Evolutionary conservation across 30 jellyfish, hydroid and myxozoan species (phyloP), one percentile per base, ranked within the genome.

Genomic region (Rhopilema esculentum): DNA sequence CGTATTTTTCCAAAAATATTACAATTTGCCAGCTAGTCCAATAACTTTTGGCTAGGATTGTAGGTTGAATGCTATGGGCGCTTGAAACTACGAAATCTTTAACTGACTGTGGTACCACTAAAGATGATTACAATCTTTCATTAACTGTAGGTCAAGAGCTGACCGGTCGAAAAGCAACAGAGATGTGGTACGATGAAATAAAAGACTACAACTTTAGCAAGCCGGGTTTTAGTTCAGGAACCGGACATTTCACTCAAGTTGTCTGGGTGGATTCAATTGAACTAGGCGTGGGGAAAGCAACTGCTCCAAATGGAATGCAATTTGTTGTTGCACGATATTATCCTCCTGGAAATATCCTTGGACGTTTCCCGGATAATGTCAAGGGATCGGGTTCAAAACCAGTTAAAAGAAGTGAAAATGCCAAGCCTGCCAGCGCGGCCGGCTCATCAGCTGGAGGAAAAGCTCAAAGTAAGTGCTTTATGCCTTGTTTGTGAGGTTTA

Each of bases 161-260:
- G 67, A 96, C 97, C 62, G 99, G 98, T 7, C 74, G 93, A 76
- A 89, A 89, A 79, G 98, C 97, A 26, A 85, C 99, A 20, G 98
- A 92, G 33, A 96, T 96, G 99, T 96, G 99, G 99, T 96, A 96
- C 70, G 97, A 89, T 21, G 99, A 96, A 82, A 84, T 96, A 8
- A 96, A 92, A 66, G 96, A 96, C 52, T 96, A 96, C 87, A 67
- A 92, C 73, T 96, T 92, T 86, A 85, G 78, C 25, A 89, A 89
- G 18, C 99, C 99, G 27, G 97, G 98, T 8, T 96, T 91, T 67
- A 88, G 81, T 73, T 96, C 99, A 27, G 85, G 82, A 22, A 96
- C 99, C 67, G 99, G 99, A 26, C 99, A 96, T 75, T 96, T 96
- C 95, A 96, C 99, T 0, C 99, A 96, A 84, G 97, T 96, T 28